Evolutionary conservation across 2,797 vertebrate species (phyloP).

Genomic region (Masticophis lateralis): DNA sequence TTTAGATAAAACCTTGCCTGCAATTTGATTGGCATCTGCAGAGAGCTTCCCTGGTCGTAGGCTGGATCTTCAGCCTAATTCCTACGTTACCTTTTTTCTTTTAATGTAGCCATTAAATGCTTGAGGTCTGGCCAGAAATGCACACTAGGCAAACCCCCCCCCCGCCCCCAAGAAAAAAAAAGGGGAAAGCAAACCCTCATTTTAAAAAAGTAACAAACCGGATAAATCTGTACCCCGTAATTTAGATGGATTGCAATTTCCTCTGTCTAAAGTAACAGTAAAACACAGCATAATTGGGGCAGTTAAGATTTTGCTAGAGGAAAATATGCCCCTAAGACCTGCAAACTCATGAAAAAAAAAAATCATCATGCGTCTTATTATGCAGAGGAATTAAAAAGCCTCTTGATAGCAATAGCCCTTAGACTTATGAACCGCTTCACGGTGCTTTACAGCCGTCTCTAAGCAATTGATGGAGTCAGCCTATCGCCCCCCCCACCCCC

Average conservation of each 20-base stretch:
- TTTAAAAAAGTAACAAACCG: background rate
- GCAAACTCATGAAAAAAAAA: background rate
- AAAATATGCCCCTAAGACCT: background rate
- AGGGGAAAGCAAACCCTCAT: background rate
- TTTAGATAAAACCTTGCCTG: background rate
- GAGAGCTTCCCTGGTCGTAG: background rate
- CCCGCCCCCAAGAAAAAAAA: too few relatives aligned
- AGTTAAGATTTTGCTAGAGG: background rate
- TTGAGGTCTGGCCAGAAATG: background rate
- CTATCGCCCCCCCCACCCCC: too few relatives aligned
- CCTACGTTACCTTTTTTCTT: background rate
- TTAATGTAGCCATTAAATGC: background rate
- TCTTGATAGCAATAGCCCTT: background rate
- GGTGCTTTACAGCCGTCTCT: too few relatives aligned
- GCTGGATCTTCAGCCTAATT: background rate
- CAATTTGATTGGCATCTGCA: background rate
- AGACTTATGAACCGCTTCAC: too few relatives aligned
- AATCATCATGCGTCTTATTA: background rate
- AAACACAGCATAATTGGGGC: background rate
- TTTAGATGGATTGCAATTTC: constrained; percentile 3
- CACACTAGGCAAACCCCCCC: background rate
- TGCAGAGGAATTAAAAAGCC: background rate
- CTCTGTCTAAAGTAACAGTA: background rate
- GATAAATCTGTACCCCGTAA: background rate
- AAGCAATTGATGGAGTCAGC: too few relatives aligned